Conservation (phyloP, 2,797 vertebrate genomes). For the Thamnophis elegans region DNA sequence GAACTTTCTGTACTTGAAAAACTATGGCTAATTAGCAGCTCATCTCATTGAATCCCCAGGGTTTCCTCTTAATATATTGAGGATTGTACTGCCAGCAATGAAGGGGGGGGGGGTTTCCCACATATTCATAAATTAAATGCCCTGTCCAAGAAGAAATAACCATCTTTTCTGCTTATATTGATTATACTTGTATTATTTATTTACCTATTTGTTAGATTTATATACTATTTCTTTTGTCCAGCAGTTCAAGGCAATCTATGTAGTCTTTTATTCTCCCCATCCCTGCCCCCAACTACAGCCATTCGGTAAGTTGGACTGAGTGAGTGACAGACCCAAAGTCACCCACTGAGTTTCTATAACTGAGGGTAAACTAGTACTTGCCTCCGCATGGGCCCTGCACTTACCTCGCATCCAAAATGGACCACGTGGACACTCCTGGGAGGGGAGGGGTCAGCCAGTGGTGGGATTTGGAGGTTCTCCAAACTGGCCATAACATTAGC, state of each 20-base stretch:
- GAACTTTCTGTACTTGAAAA: neutral
- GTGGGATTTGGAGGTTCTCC: too few relatives aligned
- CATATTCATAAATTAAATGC: neutral
- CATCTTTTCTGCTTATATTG: neutral
- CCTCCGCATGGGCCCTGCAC: too few relatives aligned
- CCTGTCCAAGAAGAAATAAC: too few relatives aligned
- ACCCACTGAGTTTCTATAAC: neutral
- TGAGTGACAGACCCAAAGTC: neutral
- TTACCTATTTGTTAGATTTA: neutral
- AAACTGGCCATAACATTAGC: too few relatives aligned
- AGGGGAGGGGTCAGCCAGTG: too few relatives aligned
- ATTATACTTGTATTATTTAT: neutral
- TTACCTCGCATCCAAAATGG: too few relatives aligned
- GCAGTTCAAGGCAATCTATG: neutral
- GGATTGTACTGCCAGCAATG: neutral
- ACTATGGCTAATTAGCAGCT: neutral
- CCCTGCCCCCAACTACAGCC: neutral
- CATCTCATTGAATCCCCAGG: neutral
- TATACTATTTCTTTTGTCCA: neutral
- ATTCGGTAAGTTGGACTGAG: neutral
- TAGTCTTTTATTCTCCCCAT: neutral
- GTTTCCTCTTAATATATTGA: neutral
- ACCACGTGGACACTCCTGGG: too few relatives aligned
- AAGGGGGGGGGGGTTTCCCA: neutral
- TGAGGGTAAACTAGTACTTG: neutral